Evolutionary conservation across 1,140 invertebrate species (phyloP), one percentile per base, ranked within the genome.

Genomic region (Ceratoteleas bidentatus): DNA sequence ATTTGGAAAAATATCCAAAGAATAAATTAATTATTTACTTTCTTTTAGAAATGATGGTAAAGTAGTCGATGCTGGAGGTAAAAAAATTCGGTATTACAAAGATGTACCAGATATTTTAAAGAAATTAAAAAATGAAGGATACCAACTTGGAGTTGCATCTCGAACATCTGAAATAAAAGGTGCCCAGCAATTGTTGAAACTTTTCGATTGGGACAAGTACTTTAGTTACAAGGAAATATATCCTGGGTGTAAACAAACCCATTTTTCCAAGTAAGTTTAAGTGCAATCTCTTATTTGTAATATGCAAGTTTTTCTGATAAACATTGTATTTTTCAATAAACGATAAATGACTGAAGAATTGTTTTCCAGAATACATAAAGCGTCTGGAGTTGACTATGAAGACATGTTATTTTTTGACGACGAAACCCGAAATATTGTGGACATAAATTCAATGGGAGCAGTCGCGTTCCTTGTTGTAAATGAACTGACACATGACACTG

Each of bases 321-420:
- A 43, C 1, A 43, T 0, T 43, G n/a, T 43, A 43, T 43, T 43
- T 43, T 43, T 10, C n/a, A 43, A 43, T n/a, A n/a, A n/a, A n/a
- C n/a, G n/a, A n/a, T n/a, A n/a, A n/a, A 1, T 24, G 24, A n/a
- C 2, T 3, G n/a, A 43, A 43, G n/a, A 10, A 10, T 43, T 43
- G 40, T 43, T 9, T 91, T 92, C 76, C 76, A 95, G 94, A 84
- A 93, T 96, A 74, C 91, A 93, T 70, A 87, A 91, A 68, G 76
- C 89, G 16, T 93, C 93, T 74, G 92, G 92, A 13, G 58, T 93
- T 36, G 84, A 92, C 0, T 95, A 92, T 85, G 90, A 92, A 52
- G 93, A 96, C 36, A 96, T 96, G 95, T 82, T 95, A 45, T 95
- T 95, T 84, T 95, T 95, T 88, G 94, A 95, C 81, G 94, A 95